Base-by-base conservation (phyloP, 2,113 vertebrate species). In the Ivindomyrus marchei region DNA sequence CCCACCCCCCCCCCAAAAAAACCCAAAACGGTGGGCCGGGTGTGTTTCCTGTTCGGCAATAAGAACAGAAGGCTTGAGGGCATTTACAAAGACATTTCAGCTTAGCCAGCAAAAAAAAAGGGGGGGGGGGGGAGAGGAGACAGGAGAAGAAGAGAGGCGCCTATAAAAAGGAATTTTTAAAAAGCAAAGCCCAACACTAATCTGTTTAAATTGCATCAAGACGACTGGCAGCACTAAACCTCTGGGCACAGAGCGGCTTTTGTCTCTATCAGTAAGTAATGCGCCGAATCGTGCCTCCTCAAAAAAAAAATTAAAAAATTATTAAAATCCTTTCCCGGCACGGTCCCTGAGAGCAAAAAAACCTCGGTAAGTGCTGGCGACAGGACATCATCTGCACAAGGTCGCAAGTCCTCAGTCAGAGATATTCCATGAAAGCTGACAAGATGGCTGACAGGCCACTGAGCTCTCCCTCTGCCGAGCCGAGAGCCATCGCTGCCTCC, bases 291-390 rank as follows among this genome's bases (percentile, higher is more conserved):
- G 47, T 31, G 85, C 45, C 6, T 36, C 31, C 45, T 27, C 21
- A 86, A 47, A 86, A 49, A 70, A 62, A 21, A 58, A 70, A 13
- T 27, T 27, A 6, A 77, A 19, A 42, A 39, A 36, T 36, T 21
- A 45, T 85, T n/a, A 85, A 85, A 46, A 46, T 85, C 83, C 21
- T 95, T 94, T 95, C 95, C 93, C 94, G 94, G 95, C 39, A n/a
- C 17, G 8, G 80, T 46, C 95, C 94, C 93, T 94, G 94, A 80
- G 74, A 77, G 31, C 70, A 77, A 31, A 39, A 39, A 77, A 15
- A 17, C 70, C 36, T 19, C 74, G 3, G 9, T 66, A 39, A 77
- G 36, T 42, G 36, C 31, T 19, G 3, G 74, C 74, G 4, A 17
- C 15, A 39, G 31, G 70, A 77, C 11, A 19, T 77, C 27, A 77